A percentile compares a stretch with the other conserved stretches of the same genome.
These are phyloP conservation scores for Xestia c-nigrum DNA, from an alignment of 2,888 invertebrate species.

Conservation along the genomic window DNA sequence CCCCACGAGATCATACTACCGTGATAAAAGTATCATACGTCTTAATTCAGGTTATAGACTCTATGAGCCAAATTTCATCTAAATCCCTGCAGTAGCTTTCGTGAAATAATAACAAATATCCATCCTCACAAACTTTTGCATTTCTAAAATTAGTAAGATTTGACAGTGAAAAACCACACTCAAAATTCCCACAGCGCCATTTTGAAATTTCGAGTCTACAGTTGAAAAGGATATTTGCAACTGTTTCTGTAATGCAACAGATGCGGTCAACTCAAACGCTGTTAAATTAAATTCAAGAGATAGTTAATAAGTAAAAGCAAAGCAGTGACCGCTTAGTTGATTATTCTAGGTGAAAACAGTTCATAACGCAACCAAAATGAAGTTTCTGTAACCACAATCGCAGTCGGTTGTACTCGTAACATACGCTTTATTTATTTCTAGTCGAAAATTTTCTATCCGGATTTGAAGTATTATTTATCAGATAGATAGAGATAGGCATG, in stretches of 20 bases:
- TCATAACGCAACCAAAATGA: slow-evolving; percentile 33
- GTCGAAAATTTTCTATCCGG: not conserved
- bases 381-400: slow-evolving; percentile 49
- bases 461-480: slow-evolving; percentile 29
- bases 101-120: too few relatives aligned
- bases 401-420: slow-evolving; percentile 28
- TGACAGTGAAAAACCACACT: not conserved
- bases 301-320: slow-evolving; percentile 25
- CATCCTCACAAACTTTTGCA: too few relatives aligned
- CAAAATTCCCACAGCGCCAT: not conserved
- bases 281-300: slow-evolving; percentile 39
- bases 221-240: not conserved
- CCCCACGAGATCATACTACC: too few relatives aligned
- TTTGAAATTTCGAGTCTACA: not conserved
- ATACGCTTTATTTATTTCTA: slow-evolving; percentile 9
- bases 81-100: too few relatives aligned
- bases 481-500: slow-evolving; percentile 29
- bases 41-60: too few relatives aligned
- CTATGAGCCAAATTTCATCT: too few relatives aligned
- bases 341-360: slow-evolving; percentile 43
- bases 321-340: slow-evolving; percentile 35
- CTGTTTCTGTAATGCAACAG: slow-evolving; percentile 2
- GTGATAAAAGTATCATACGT: too few relatives aligned
- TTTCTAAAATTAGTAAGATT: too few relatives aligned
- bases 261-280: slow-evolving; percentile 1